A percentile compares a stretch with the other conserved stretches of the same genome.
Evolutionary conservation across 2,888 invertebrate genomes (phyloP).

Genomic region (Saturnia japonica): DNA sequence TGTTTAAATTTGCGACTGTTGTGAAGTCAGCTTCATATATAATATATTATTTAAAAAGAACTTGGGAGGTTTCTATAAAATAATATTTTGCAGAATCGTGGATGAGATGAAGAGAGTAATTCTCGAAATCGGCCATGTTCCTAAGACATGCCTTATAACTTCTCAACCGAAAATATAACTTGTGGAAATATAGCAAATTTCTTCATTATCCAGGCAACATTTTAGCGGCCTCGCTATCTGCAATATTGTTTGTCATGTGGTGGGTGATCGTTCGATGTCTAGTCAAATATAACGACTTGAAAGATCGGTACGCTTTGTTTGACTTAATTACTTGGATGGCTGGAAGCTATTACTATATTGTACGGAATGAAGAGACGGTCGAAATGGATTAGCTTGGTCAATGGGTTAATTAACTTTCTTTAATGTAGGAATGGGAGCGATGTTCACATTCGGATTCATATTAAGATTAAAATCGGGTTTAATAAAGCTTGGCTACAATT

Average conservation of each 20-base stretch:
- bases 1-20: background rate
- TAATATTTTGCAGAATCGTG: background rate
- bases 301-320: constrained; percentile 1
- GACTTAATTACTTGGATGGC: constrained; percentile 3
- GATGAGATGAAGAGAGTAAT: background rate
- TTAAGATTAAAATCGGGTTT: background rate
- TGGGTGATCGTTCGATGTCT: constrained; percentile 23
- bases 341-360: constrained; percentile 9
- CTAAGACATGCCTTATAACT: background rate
- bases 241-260: constrained; percentile 13
- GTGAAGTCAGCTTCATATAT: background rate
- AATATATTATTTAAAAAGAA: background rate
- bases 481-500: background rate
- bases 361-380: background rate
- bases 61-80: background rate
- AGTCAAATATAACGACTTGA: constrained; percentile 11
- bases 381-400: constrained; percentile 4
- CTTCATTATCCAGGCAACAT: background rate
- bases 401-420: background rate
- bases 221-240: constrained; percentile 9
- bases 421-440: background rate
- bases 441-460: background rate
- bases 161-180: background rate
- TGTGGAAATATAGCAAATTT: background rate
- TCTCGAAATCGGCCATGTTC: background rate